Evolutionary conservation across 2,888 invertebrate genomes (phyloP).

Genomic region (Cantharis rufa): DNA sequence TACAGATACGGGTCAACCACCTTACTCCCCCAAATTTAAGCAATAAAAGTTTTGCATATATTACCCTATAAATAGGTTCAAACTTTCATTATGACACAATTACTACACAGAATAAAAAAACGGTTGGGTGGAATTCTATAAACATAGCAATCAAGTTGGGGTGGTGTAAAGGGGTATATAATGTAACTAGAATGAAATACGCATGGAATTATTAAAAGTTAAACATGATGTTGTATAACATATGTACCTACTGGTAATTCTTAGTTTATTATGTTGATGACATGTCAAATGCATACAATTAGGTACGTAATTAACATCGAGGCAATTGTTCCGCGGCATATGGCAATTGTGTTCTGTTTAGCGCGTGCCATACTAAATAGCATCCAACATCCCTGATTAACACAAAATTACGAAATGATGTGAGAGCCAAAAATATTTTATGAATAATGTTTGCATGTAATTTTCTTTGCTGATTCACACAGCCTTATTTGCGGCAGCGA

Average conservation of each 20-base stretch:
- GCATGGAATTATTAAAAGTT: slow-evolving; percentile 9
- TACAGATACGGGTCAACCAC: slow-evolving; percentile 9
- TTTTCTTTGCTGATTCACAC: not conserved
- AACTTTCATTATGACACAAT: slow-evolving; percentile 10
- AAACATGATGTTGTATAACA: not conserved
- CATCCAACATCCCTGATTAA: not conserved
- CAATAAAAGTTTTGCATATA: slow-evolving; percentile 4
- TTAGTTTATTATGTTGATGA: slow-evolving; percentile 10
- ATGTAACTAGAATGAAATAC: slow-evolving; percentile 1
- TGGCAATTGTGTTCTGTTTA: slow-evolving; percentile 1
- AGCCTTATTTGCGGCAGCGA: not conserved
- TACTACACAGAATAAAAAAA: slow-evolving; percentile 4
- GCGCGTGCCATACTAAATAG: slow-evolving; percentile 3
- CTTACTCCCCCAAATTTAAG: slow-evolving; percentile 12
- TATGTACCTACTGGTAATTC: slow-evolving; percentile 4
- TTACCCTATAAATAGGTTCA: not conserved
- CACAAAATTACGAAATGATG: not conserved
- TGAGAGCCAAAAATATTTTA: not conserved
- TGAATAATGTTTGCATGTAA: not conserved
- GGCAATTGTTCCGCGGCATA: slow-evolving; percentile 6
- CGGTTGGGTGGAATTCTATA: slow-evolving; percentile 8
- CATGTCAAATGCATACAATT: slow-evolving; percentile 7
- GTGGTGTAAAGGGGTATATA: slow-evolving; percentile 7
- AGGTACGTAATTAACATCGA: slow-evolving; percentile 8
- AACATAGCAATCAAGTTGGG: slow-evolving; percentile 9